phyloP scores from a whole-genome alignment of 2,888 invertebrate genomes.

The Noctua pronuba region DNA sequence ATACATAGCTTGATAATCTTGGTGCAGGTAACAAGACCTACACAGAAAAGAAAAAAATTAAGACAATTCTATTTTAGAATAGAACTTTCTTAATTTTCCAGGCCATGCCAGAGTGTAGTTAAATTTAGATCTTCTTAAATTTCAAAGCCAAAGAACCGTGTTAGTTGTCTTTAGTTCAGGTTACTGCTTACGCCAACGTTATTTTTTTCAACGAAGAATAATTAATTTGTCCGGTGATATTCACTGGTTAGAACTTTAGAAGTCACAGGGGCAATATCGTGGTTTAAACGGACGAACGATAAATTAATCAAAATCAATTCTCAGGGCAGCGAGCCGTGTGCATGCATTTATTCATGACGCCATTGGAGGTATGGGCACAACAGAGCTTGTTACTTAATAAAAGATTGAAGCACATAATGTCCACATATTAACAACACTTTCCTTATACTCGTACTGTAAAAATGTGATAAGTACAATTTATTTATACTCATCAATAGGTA shows the following conservation, averaged over 20 bases:
- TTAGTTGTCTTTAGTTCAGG: conserved; percentile 22
- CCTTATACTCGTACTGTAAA: not conserved
- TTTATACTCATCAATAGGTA: not conserved
- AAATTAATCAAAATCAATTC: conserved; percentile 63
- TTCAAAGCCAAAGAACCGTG: conserved; percentile 48
- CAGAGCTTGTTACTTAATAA: conserved; percentile 11
- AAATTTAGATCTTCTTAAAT: conserved; percentile 66
- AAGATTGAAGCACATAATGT: conserved; percentile 8
- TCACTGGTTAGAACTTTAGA: conserved; percentile 26
- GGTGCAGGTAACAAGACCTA: not conserved
- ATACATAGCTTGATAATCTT: not conserved
- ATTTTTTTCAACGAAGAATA: conserved; percentile 26
- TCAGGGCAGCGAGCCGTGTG: conserved; percentile 38
- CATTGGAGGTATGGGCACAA: conserved; percentile 29
- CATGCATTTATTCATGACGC: conserved; percentile 48
- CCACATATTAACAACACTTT: not conserved
- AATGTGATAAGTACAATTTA: not conserved
- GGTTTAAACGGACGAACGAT: conserved; percentile 49
- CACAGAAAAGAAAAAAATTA: not conserved
- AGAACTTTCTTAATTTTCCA: conserved; percentile 6
- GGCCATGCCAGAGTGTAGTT: conserved; percentile 35
- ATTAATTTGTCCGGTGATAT: conserved; percentile 35
- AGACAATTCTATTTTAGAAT: not conserved
- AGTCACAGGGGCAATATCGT: conserved; percentile 22
- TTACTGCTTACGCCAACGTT: not conserved